Evolutionary conservation across 2,113 vertebrate species (phyloP).

Genomic region (Agapornis roseicollis): DNA sequence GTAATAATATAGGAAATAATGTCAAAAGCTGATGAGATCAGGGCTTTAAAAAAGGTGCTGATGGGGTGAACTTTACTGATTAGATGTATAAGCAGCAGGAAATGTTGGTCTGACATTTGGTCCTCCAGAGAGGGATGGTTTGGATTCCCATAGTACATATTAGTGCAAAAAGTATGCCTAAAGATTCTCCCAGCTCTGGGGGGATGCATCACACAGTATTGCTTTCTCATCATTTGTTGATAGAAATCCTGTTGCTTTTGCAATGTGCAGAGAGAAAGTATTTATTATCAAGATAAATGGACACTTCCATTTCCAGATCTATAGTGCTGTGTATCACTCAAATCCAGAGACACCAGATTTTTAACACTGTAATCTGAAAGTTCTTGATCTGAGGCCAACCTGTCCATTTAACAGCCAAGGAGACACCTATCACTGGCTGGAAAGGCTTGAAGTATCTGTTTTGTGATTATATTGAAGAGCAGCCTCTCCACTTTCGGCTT

Average conservation of each 20-base stretch:
- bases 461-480: background rate
- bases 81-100: constrained; percentile 48
- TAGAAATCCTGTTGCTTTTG: constrained; percentile 61
- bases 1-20: background rate
- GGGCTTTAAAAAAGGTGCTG: constrained; percentile 57
- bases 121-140: constrained; percentile 43
- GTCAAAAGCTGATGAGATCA: constrained; percentile 9
- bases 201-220: constrained; percentile 40
- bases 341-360: constrained; percentile 30
- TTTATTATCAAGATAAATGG: constrained; percentile 67
- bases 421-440: background rate
- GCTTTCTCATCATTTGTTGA: constrained; percentile 68
- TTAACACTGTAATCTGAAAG: constrained; percentile 30
- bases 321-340: constrained; percentile 23
- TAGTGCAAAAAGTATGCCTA: constrained; percentile 39
- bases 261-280: constrained; percentile 41
- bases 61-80: constrained; percentile 55
- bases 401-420: background rate
- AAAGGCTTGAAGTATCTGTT: background rate
- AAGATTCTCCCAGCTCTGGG: background rate
- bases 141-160: constrained; percentile 57
- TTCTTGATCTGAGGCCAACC: constrained; percentile 53
- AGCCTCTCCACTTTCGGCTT: background rate
- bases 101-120: constrained; percentile 56
- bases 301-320: constrained; percentile 46